Evolutionary conservation across 1,140 invertebrate species (phyloP).

Genomic region (Calliopsis andreniformis): DNA sequence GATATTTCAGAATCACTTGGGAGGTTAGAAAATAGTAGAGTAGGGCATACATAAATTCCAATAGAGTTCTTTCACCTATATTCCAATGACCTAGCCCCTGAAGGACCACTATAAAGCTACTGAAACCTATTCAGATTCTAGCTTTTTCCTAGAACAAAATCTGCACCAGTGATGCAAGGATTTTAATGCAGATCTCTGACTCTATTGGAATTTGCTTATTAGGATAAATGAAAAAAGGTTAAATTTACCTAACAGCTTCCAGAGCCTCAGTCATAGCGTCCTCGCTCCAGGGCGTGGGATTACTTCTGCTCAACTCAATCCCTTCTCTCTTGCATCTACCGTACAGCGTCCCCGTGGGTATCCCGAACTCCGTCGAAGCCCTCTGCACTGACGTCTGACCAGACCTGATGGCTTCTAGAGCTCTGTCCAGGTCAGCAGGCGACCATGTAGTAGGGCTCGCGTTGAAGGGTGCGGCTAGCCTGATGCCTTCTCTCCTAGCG

Average conservation of each 20-base stretch:
- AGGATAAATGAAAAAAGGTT: too few relatives aligned
- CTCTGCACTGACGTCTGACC: slow-evolving; percentile 92
- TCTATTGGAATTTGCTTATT: too few relatives aligned
- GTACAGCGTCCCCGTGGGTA: slow-evolving; percentile 92
- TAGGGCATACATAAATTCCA: too few relatives aligned
- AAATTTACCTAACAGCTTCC: slow-evolving; percentile 90
- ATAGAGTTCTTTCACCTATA: too few relatives aligned
- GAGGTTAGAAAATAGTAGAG: neutral
- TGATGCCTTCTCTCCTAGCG: slow-evolving; percentile 92
- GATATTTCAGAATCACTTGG: too few relatives aligned
- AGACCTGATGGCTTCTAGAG: slow-evolving; percentile 90
- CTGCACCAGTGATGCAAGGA: too few relatives aligned
- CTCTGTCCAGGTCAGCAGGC: slow-evolving; percentile 90
- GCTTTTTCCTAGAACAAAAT: too few relatives aligned
- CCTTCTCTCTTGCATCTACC: slow-evolving; percentile 93
- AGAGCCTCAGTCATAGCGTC: slow-evolving; percentile 94
- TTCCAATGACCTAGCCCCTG: too few relatives aligned
- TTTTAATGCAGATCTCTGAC: too few relatives aligned
- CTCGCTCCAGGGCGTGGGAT: slow-evolving; percentile 94
- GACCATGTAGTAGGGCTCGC: slow-evolving; percentile 94
- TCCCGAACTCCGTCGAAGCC: slow-evolving; percentile 91
- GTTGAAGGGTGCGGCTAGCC: slow-evolving; percentile 92
- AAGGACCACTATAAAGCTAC: too few relatives aligned
- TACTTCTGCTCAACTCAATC: slow-evolving; percentile 91
- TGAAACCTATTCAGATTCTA: too few relatives aligned